Conservation (phyloP, 2,113 vertebrate species). For the Hiodon tergisus region DNA sequence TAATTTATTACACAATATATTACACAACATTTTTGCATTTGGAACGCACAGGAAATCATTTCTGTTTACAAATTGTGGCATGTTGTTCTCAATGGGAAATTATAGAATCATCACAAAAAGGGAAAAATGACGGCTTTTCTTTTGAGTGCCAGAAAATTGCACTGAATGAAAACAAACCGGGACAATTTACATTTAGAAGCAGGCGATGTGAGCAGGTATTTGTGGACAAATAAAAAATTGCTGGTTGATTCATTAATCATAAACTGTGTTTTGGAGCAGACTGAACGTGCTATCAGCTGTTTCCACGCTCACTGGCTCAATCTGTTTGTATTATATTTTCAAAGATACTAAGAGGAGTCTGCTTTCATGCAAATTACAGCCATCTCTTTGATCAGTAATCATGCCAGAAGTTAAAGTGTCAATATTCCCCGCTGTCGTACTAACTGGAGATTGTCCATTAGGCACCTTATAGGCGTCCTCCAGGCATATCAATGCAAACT, state of each 20-base stretch:
- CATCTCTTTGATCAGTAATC: conserved; percentile 19
- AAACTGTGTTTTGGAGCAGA: conserved; percentile 1
- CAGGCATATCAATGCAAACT: not conserved
- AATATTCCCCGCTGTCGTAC: not conserved
- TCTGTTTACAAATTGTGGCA: not conserved
- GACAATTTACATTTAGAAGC: conserved; percentile 20
- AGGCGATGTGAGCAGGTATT: not conserved
- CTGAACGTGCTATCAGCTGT: conserved; percentile 10
- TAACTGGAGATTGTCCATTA: not conserved
- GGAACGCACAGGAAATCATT: too few relatives aligned
- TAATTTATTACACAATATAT: too few relatives aligned
- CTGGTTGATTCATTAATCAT: conserved; percentile 14
- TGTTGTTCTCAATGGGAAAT: not conserved
- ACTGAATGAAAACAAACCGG: not conserved
- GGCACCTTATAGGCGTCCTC: not conserved
- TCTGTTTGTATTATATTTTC: conserved; percentile 23
- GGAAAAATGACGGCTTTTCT: not conserved
- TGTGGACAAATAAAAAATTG: conserved; percentile 1
- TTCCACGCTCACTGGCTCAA: conserved; percentile 2
- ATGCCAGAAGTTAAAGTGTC: conserved; percentile 8
- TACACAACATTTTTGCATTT: conserved; percentile 13
- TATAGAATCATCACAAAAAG: not conserved
- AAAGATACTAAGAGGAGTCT: conserved; percentile 7
- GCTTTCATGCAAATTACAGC: conserved; percentile 14
- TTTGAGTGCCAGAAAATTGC: conserved; percentile 3